phyloP scores from a whole-genome alignment of 2,797 vertebrate species.

The Hyperoplus lanceolatus region DNA sequence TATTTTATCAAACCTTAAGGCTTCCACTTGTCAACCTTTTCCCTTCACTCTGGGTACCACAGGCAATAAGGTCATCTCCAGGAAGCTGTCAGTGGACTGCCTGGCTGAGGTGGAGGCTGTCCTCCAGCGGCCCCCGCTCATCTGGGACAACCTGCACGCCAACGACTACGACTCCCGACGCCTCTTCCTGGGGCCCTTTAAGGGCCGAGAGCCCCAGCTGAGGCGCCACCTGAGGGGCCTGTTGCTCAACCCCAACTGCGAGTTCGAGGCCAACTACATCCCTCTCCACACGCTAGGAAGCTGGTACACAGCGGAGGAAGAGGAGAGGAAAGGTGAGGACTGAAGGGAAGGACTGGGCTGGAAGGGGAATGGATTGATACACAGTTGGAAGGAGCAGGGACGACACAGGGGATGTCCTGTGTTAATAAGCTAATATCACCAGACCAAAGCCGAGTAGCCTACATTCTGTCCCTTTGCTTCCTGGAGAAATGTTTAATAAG shows the following conservation, averaged over 20 bases:
- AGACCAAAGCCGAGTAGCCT: conserved; percentile 14
- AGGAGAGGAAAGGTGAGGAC: conserved; percentile 78
- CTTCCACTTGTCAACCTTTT: background rate
- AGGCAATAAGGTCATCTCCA: conserved; percentile 91
- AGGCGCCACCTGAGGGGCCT: conserved; percentile 83
- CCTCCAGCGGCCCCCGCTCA: conserved; percentile 85
- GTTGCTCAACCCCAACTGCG: conserved; percentile 92
- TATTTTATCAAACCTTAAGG: conserved; percentile 12
- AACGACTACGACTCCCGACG: conserved; percentile 92
- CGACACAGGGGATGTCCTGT: conserved; percentile 16
- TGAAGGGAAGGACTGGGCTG: background rate
- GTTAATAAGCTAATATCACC: conserved; percentile 53
- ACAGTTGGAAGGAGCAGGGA: conserved; percentile 10
- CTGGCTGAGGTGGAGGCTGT: conserved; percentile 88
- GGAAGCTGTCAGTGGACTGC: conserved; percentile 83
- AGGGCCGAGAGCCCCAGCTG: conserved; percentile 85
- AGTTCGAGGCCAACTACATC: conserved; percentile 93
- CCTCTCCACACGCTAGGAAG: conserved; percentile 89
- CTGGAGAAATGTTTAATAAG: conserved; percentile 40
- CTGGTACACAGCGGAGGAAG: conserved; percentile 80
- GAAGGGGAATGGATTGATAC: background rate
- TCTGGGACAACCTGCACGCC: conserved; percentile 93
- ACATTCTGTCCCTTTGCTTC: conserved; percentile 26
- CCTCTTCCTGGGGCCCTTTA: conserved; percentile 92
- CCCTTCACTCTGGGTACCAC: conserved; percentile 4